phyloP scores from a whole-genome alignment of 2,888 invertebrate genomes.

The Standfussiana lucernea region DNA sequence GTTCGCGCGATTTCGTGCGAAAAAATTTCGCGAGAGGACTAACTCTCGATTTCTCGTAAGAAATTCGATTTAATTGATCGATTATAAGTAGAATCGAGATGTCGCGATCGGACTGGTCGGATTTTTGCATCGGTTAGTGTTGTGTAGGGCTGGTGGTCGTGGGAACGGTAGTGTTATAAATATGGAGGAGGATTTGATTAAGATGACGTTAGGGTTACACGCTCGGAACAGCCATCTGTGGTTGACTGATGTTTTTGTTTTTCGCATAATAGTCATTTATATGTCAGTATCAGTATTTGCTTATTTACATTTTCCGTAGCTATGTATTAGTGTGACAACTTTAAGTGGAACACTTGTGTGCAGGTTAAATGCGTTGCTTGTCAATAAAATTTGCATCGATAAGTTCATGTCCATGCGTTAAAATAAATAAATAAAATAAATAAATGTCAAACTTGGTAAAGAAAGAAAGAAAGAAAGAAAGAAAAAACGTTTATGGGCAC shows the following conservation, averaged over 20 bases:
- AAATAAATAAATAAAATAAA: too few species aligned
- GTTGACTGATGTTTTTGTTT: not conserved
- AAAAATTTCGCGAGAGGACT: slow-evolving; percentile 73
- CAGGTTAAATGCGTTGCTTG: too few species aligned
- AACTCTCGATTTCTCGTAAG: slow-evolving; percentile 64
- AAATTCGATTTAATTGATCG: slow-evolving; percentile 81
- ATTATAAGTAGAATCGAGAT: slow-evolving; percentile 74
- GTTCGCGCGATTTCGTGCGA: slow-evolving; percentile 80
- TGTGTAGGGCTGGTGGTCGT: slow-evolving; percentile 52
- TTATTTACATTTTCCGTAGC: not conserved
- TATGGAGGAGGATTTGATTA: slow-evolving; percentile 47
- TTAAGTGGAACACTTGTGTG: too few species aligned
- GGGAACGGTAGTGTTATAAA: slow-evolving; percentile 48
- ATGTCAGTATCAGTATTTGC: not conserved
- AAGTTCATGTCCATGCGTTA: too few species aligned
- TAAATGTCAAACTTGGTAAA: too few species aligned
- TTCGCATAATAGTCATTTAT: not conserved
- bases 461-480: too few species aligned
- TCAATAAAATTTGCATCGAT: too few species aligned
- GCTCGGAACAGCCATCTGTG: not conserved
- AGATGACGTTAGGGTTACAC: slow-evolving; percentile 17
- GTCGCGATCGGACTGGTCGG: slow-evolving; percentile 62
- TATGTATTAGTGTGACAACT: too few species aligned
- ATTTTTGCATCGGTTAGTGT: slow-evolving; percentile 71
- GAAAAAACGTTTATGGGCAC: too few species aligned